Base-by-base conservation (phyloP, 2,888 invertebrate genomes). In the Hydraecia micacea region DNA sequence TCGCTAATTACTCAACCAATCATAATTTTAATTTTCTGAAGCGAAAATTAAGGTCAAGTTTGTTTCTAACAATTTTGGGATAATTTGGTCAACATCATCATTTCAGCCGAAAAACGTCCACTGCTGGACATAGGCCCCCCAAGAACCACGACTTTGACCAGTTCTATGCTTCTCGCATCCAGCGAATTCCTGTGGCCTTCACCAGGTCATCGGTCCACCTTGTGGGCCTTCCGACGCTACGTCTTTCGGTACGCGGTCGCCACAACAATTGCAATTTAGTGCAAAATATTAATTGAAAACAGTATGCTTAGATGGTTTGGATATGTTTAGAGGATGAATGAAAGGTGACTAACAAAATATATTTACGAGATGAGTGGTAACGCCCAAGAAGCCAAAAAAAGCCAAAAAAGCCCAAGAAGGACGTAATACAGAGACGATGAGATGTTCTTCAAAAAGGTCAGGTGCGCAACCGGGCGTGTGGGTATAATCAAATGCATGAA, bases 1-100 rank as follows among this genome's bases (percentile, higher is more conserved):
- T 49, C 6, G 52, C 32, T 71, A 52, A 60, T 60, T n/a, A 49
- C 25, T 32, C 9, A 77, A 28, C n/a, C 21, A 69, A 69, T 77
- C 65, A 62, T 36, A 15, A 71, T 79, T 71, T 55, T 21, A 60
- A 67, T 67, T 66, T 74, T n/a, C 28, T 75, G 8, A 8, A 7
- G n/a, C 1, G 15, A 68, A 67, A n/a, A 39, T 67, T 15, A 49
- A 60, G 21, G n/a, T 25, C 0, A 49, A 11, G 1, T 65, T 66
- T 39, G 60, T 28, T 15, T 15, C 28, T 39, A 49, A 67, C 13
- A 39, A 42, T 72, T 75, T 63, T 42, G 13, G 42, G n/a, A 65
- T 18, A 36, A 55, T 42, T 42, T 18, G 42, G 42, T 55, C 55
- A 55, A 1, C 1, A 55, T 9, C 9, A 3, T 49, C 4, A 55